These are phyloP conservation scores for Caenorhabditis remanei DNA, from an alignment of 1,140 invertebrate species.

Conservation along the genomic window DNA sequence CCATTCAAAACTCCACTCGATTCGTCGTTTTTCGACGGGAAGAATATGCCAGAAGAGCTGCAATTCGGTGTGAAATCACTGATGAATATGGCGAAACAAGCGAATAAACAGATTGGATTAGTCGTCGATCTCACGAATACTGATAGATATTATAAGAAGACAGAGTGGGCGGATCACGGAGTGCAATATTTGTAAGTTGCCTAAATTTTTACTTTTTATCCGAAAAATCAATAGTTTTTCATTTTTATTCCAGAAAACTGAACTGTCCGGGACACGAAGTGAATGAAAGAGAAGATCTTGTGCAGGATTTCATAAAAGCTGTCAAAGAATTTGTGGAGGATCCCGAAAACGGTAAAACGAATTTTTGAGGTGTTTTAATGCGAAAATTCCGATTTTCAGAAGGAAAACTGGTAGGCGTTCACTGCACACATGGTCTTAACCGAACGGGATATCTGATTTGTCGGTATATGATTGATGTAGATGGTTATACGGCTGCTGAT, in stretches of 20 bases:
- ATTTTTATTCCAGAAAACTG: conserved; percentile 48
- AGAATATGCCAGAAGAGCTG: conserved; percentile 35
- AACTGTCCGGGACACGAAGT: conserved; percentile 62
- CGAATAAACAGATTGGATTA: conserved; percentile 79
- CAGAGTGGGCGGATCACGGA: conserved; percentile 77
- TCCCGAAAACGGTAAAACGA: conserved; percentile 17
- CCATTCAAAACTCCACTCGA: conserved; percentile 64
- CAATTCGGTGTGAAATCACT: not conserved
- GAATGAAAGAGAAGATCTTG: conserved; percentile 55
- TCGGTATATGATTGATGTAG: conserved; percentile 69
- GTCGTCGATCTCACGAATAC: conserved; percentile 85
- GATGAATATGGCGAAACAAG: conserved; percentile 42
- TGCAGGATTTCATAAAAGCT: conserved; percentile 65
- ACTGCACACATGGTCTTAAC: conserved; percentile 91
- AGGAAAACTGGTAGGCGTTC: conserved; percentile 87
- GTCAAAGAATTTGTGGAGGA: conserved; percentile 48
- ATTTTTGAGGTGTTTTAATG: conserved; percentile 78
- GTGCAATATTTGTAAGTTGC: conserved; percentile 77
- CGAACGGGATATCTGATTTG: conserved; percentile 89
- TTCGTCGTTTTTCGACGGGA: conserved; percentile 38
- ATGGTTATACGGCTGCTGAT: conserved; percentile 39
- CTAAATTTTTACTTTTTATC: not conserved
- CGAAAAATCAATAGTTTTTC: not conserved
- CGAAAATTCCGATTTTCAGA: conserved; percentile 2
- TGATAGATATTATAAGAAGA: conserved; percentile 82